Base-by-base conservation (phyloP, 2,113 vertebrate genomes). In the Nesoenas mayeri region DNA sequence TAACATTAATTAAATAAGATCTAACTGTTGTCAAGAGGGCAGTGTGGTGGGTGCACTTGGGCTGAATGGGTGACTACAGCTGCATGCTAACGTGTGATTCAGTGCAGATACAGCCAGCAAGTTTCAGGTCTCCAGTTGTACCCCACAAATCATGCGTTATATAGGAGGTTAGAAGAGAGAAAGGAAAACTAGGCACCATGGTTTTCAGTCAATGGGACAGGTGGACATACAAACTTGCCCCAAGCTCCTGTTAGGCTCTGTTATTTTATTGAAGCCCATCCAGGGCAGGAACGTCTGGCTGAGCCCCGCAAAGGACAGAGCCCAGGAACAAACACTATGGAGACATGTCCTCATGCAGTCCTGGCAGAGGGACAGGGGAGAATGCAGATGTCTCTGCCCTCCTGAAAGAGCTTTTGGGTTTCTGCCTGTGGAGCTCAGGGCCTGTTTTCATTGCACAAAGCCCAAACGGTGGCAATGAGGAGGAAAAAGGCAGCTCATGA, bases 241-340 rank as follows among this genome's bases (percentile, higher is more conserved):
- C n/a, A 42, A 11, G 54, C 13, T 40, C 70, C 42, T 48, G 18
- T 62, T 19, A 36, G 64, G 16, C 24, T 47, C 25, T 22, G 10
- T 28, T 77, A 40, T 51, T 67, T 78, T 48, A 57, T 3, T 20
- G 40, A 56, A 82, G 61, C n/a, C 24, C 66, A 85, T 15, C 40
- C 56, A 21, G 22, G 28, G 47, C 40, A 77, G 31, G 4, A 75
- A 91, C 47, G 34, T 44, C 28, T 57, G 42, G 82, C 48, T 56
- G 22, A 72, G 77, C 26, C 15, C 21, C 0, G 0, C 48, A 50
- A 38, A 26, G 8, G 40, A 47, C 47, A 82, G 24, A 67, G 44
- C 36, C 54, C 40, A 17, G 72, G 70, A 51, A 32, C 0, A 6
- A 44, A 20, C 7, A 1, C 14, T 6, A 3, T 0, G 5, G 16